phyloP scores from a whole-genome alignment of 2,888 invertebrate genomes.

The Drosophila koepferae region DNA sequence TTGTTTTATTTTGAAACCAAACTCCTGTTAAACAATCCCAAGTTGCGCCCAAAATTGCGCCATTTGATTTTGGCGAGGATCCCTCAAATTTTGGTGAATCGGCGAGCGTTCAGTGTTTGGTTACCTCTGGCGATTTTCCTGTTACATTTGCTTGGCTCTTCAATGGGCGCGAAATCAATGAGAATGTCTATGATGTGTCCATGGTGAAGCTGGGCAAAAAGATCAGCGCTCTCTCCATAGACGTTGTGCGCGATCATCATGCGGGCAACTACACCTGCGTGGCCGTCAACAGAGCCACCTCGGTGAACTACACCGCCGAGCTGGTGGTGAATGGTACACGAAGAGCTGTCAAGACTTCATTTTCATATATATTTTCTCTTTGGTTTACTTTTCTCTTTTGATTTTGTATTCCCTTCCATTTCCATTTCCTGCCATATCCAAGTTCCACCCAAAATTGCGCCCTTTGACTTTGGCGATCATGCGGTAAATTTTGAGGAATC shows the following conservation, averaged over 20 bases:
- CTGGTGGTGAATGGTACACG: conserved; percentile 87
- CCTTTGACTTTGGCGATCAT: conserved; percentile 90
- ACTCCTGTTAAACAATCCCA: neutral
- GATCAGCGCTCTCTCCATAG: conserved; percentile 89
- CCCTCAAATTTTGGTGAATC: conserved; percentile 89
- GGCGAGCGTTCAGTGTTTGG: conserved; percentile 87
- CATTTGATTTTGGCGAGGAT: conserved; percentile 89
- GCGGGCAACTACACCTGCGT: conserved; percentile 91
- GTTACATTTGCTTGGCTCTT: conserved; percentile 90
- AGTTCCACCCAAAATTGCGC: conserved; percentile 92
- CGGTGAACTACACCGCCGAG: conserved; percentile 87
- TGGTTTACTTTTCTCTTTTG: conserved; percentile 21
- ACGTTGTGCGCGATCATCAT: conserved; percentile 89
- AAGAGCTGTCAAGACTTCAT: neutral
- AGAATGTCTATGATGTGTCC: conserved; percentile 86
- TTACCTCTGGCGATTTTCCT: conserved; percentile 88
- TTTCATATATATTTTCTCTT: conserved; percentile 16
- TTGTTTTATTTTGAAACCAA: conserved; percentile 13
- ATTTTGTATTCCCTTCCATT: neutral
- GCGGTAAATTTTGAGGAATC: conserved; percentile 89
- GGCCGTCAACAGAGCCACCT: conserved; percentile 88
- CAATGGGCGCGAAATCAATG: conserved; percentile 83
- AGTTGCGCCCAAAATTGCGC: conserved; percentile 91
- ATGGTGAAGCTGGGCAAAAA: conserved; percentile 87
- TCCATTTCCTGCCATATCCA: neutral